Percentiles rank a stretch among this genome's conserved stretches.
These are phyloP conservation scores for Lota lota DNA, from an alignment of 2,113 vertebrate species.

Conservation along the genomic window DNA sequence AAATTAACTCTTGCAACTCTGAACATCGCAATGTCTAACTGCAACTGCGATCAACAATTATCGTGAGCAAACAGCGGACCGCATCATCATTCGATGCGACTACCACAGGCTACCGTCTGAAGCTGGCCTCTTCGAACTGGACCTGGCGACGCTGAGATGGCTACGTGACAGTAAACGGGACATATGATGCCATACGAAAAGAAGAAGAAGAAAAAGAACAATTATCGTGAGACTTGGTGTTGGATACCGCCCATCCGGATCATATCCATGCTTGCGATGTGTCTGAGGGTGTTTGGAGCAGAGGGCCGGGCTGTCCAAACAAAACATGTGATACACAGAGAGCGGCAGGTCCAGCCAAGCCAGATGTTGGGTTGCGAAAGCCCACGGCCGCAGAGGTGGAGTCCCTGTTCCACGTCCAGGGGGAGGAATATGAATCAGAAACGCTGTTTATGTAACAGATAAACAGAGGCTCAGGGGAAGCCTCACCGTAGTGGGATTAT, in stretches of 20 bases:
- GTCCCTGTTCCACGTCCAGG: constrained; percentile 39
- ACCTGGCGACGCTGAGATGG: no score
- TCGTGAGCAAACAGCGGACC: no score
- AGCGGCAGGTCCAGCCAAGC: constrained; percentile 38
- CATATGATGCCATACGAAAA: no score
- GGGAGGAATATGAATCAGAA: constrained; percentile 27
- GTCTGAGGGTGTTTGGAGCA: constrained; percentile 43
- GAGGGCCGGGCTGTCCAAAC: constrained; percentile 63
- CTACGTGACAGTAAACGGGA: no score
- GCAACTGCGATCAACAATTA: no score
- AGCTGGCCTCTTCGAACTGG: no score
- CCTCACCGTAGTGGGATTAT: constrained; percentile 14
- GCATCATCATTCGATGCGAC: no score
- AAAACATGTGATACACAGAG: constrained; percentile 58
- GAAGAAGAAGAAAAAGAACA: no score
- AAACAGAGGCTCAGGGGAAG: constrained; percentile 23
- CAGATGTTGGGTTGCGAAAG: constrained; percentile 67
- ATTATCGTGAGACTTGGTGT: neutral
- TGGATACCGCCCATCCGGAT: neutral
- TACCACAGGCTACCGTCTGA: no score
- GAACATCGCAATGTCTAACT: no score
- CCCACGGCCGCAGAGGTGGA: constrained; percentile 43
- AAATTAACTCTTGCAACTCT: no score
- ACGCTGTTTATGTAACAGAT: constrained; percentile 43
- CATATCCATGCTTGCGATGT: constrained; percentile 42